Percentiles rank a stretch among this genome's conserved stretches.
Evolutionary conservation across 2,113 vertebrate genomes (phyloP).

Genomic region (Ageneiosus marmoratus): DNA sequence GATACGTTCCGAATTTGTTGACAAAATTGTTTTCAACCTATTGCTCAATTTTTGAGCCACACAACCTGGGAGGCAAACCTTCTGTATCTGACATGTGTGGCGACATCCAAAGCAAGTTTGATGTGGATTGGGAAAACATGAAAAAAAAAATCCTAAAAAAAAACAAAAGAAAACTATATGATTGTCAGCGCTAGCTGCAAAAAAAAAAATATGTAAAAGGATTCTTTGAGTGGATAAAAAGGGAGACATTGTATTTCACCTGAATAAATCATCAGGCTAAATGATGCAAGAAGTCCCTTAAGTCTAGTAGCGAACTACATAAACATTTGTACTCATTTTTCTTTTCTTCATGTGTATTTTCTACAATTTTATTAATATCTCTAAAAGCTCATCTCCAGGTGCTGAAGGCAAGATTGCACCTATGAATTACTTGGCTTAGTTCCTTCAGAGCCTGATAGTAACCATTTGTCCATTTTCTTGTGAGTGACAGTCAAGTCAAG

Average conservation of each 20-base stretch:
- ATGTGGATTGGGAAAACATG: too few relatives aligned
- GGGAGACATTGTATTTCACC: not conserved
- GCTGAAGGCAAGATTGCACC: conserved; percentile 14
- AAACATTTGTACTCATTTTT: not conserved
- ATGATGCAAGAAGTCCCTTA: not conserved
- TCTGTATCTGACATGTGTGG: too few relatives aligned
- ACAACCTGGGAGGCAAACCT: too few relatives aligned
- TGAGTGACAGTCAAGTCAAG: conserved; percentile 47
- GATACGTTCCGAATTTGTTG: too few relatives aligned
- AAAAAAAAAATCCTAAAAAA: too few relatives aligned
- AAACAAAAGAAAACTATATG: too few relatives aligned
- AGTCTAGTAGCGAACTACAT: not conserved
- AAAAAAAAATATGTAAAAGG: too few relatives aligned
- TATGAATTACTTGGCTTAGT: conserved; percentile 47
- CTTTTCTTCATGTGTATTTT: not conserved
- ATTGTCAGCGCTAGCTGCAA: too few relatives aligned
- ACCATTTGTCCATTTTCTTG: conserved; percentile 35
- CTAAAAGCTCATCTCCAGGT: conserved; percentile 16
- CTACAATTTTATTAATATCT: not conserved
- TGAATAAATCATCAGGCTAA: not conserved
- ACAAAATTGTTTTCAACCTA: too few relatives aligned
- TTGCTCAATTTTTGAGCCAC: too few relatives aligned
- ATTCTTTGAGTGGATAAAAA: not conserved
- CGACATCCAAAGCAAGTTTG: too few relatives aligned
- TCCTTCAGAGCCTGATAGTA: conserved; percentile 30